Base-by-base conservation (phyloP, 2,888 invertebrate genomes). In the Drosophila quinaria region DNA sequence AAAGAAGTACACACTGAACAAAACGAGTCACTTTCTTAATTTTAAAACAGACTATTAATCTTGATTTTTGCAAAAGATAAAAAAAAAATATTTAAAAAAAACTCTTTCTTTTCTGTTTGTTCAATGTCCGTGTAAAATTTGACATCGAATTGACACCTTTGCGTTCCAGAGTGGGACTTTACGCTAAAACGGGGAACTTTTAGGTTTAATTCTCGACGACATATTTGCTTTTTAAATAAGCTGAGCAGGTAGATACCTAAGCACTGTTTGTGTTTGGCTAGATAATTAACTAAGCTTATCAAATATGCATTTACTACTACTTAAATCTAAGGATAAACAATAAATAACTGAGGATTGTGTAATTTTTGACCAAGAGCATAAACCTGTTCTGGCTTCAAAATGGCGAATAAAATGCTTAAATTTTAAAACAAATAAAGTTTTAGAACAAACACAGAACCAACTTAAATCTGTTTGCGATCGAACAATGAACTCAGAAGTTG, bases 21-120 rank as follows among this genome's bases (percentile, higher is more conserved):
- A 60, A 54, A 42, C n/a, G 37, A 49, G 52, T 44, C 74, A 78
- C 74, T 86, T 86, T 80, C 70, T 62, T 77, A 69, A 76, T 61
- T 85, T 33, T 9, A 15, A 60, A 41, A 13, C 13, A 25, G 44
- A 67, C 8, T 33, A 33, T 17, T 11, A 19, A 13, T 29, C 6
- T 4, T 2, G 5, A 13, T 25, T 51, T 55, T 58, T 31, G 33
- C 51, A 37, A 41, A 54, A 33, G 10, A 2, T 2, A 13, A 39
- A 31, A 17, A 31, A 31, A 31, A 42, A 13, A 6, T 2, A 3
- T n/a, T n/a, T n/a, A n/a, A 41, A 17, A 17, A 10, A 19, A 19
- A 11, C 19, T 3, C 5, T 42, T 42, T 13, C 1, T 19, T 15
- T 55, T 35, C n/a, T 62, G 42, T 82, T 79, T 62, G 41, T 15